Evolutionary conservation across 2,113 vertebrate genomes (phyloP).

Genomic region (Dipodomys ordii): DNA sequence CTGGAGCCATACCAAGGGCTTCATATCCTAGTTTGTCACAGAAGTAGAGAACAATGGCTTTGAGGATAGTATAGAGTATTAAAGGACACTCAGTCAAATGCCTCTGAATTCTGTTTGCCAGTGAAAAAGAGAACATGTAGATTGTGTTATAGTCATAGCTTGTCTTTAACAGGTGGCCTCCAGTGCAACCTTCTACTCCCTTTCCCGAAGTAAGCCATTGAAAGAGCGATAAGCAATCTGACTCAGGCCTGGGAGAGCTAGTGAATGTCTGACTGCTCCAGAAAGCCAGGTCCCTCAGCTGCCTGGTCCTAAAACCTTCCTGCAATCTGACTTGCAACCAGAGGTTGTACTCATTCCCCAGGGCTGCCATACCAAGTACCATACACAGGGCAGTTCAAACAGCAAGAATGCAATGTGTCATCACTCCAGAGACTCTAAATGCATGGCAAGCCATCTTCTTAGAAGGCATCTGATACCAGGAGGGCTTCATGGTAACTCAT

Average conservation of each 20-base stretch:
- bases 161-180: too few species aligned
- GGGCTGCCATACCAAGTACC: background rate
- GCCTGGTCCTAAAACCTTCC: background rate
- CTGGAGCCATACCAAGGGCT: background rate
- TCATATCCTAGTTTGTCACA: background rate
- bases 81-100: background rate
- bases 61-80: background rate
- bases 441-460: background rate
- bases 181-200: background rate
- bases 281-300: background rate
- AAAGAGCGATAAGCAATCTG: background rate
- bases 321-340: background rate
- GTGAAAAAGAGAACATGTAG: background rate
- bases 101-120: background rate
- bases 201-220: background rate
- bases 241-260: background rate
- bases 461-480: background rate
- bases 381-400: background rate
- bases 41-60: background rate
- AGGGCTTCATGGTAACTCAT: background rate
- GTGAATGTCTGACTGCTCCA: background rate
- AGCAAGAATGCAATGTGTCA: background rate
- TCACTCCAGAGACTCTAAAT: background rate
- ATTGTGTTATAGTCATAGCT: background rate
- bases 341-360: background rate